Evolutionary conservation across 1,140 invertebrate species (phyloP), one percentile per base, ranked within the genome.

Genomic region (Geopemphigus sp.): DNA sequence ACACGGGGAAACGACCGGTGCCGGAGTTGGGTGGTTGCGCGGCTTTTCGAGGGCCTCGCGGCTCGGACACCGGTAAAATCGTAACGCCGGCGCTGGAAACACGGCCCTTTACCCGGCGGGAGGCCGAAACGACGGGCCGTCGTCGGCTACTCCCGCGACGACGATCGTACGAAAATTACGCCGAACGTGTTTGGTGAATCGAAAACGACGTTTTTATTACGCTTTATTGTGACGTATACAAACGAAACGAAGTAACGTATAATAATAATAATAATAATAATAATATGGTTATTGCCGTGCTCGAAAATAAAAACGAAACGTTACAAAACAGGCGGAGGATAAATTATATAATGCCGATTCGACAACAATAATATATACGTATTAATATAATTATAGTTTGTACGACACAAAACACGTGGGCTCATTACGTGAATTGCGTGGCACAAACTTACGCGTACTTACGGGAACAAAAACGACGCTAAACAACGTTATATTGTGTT

Each of bases 351-450:
- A 61, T 50, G 8, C 8, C 8, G 8, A 39, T 39, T 39, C 8
- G 8, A 39, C 32, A 39, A 8, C 32, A 4, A 39, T 39, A 39
- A 39, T 39, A 39, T 4, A 39, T 39, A n/a, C n/a, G n/a, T n/a
- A n/a, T n/a, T 61, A 76, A 76, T 29, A 22, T 47, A 63, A n/a
- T n/a, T 11, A 29, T 61, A 56, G 74, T 78, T 78, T 78, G 56
- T 78, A 17, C 22, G 74, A 78, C 57, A 78, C 74, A 78, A 63
- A 26, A 63, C 74, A 78, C 45, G 57, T 78, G 74, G 74, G 74
- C 74, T 78, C 74, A 78, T 26, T 78, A 78, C 74, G 63, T 78
- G 74, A 61, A 78, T 78, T 78, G 74, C 74, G 12, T 78, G 74
- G 17, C 39, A 78, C 74, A 78, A 78, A 78, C 74, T 39, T 39